Conservation (phyloP, 2,113 vertebrate species). For the Hippocampus comes region DNA sequence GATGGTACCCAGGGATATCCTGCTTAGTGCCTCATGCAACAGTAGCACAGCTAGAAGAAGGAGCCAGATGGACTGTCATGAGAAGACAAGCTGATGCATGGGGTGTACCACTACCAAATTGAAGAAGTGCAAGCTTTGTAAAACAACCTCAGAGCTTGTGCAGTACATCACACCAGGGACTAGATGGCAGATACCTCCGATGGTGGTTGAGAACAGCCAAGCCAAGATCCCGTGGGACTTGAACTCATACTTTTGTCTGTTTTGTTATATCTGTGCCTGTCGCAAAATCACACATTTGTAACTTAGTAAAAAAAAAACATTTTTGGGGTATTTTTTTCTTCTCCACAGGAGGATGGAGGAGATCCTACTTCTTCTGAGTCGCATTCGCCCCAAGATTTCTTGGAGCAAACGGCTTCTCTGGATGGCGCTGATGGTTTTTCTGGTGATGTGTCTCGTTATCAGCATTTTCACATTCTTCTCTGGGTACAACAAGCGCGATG, state of each 20-base stretch:
- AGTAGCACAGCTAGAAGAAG: neutral
- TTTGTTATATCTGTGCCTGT: too few relatives aligned
- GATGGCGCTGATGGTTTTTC: conserved; percentile 61
- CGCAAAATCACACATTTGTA: too few relatives aligned
- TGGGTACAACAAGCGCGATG: conserved; percentile 53
- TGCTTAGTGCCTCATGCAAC: too few relatives aligned
- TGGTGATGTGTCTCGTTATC: conserved; percentile 65
- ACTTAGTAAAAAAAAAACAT: too few relatives aligned
- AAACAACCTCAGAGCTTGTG: neutral
- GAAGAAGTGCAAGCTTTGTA: neutral
- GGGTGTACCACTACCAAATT: neutral
- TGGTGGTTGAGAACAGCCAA: too few relatives aligned
- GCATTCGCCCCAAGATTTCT: conserved; percentile 64
- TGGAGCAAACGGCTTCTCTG: conserved; percentile 60
- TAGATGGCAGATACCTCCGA: too few relatives aligned
- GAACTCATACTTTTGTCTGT: too few relatives aligned
- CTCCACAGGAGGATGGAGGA: conserved; percentile 67
- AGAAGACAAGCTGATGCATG: neutral
- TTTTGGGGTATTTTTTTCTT: neutral
- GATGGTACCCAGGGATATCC: too few relatives aligned
- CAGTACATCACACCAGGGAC: neutral
- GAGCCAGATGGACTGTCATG: too few relatives aligned
- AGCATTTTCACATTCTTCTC: conserved; percentile 70
- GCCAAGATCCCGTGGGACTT: too few relatives aligned
- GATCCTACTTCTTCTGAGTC: conserved; percentile 56